Percentiles rank a stretch among this genome's conserved stretches.
Conservation (phyloP, 2,888 invertebrate species). For the Meteorus cinctellus region DNA sequence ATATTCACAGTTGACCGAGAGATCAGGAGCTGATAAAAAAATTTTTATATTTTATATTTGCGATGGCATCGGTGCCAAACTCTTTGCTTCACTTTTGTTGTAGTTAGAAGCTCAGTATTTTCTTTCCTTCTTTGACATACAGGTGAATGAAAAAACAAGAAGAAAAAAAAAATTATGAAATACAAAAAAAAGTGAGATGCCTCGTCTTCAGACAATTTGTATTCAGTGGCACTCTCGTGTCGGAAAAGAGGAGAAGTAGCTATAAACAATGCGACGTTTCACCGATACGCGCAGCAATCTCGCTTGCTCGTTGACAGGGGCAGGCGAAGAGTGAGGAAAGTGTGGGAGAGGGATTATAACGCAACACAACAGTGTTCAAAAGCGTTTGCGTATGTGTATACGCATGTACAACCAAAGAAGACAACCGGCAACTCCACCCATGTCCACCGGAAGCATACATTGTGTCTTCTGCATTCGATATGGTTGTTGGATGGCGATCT, state of each 20-base stretch:
- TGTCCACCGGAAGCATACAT: slow-evolving; percentile 69
- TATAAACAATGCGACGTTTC: slow-evolving; percentile 72
- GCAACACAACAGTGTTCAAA: slow-evolving; percentile 40
- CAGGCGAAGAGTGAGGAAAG: background rate
- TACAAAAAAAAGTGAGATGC: slow-evolving; percentile 43
- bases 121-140: slow-evolving; percentile 50
- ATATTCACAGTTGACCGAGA: slow-evolving; percentile 26
- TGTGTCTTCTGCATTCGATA: slow-evolving; percentile 70
- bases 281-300: slow-evolving; percentile 67
- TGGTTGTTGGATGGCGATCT: slow-evolving; percentile 44
- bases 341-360: background rate
- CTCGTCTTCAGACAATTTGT: slow-evolving; percentile 66
- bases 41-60: slow-evolving; percentile 32
- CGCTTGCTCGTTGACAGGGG: slow-evolving; percentile 40
- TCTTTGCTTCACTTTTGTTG: slow-evolving; percentile 27
- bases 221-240: slow-evolving; percentile 67
- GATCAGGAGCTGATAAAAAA: slow-evolving; percentile 24
- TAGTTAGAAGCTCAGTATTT: slow-evolving; percentile 42
- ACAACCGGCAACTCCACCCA: slow-evolving; percentile 62
- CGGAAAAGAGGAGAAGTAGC: slow-evolving; percentile 70
- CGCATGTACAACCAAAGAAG: slow-evolving; percentile 59
- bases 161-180: slow-evolving; percentile 40
- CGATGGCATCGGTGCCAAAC: slow-evolving; percentile 35
- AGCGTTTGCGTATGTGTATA: slow-evolving; percentile 39
- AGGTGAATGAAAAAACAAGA: slow-evolving; percentile 52